Evolutionary conservation across 2,113 vertebrate species (phyloP).

Genomic region (Antechinus flavipes): DNA sequence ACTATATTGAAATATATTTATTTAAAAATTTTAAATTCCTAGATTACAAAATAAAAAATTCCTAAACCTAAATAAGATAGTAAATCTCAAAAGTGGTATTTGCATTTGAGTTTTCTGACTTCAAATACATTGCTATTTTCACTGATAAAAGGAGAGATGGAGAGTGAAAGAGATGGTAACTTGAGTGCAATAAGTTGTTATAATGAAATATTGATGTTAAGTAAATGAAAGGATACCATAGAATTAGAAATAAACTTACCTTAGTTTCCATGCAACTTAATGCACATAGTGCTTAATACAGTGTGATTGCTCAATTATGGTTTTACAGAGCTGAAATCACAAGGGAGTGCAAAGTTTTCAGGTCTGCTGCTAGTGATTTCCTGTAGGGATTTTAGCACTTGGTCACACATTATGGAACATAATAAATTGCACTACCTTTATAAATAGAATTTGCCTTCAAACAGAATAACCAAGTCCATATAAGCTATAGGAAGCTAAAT

Average conservation of each 20-base stretch:
- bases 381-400: slow-evolving; percentile 81
- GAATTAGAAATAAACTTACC: slow-evolving; percentile 14
- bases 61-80: neutral
- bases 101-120: neutral
- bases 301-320: slow-evolving; percentile 75
- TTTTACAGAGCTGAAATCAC: slow-evolving; percentile 75
- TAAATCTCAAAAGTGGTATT: neutral
- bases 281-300: slow-evolving; percentile 66
- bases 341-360: slow-evolving; percentile 75
- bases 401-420: slow-evolving; percentile 71
- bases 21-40: neutral
- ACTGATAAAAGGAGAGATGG: neutral
- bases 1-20: neutral
- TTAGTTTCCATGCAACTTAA: slow-evolving; percentile 58
- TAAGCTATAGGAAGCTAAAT: neutral
- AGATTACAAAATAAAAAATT: neutral
- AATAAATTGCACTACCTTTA: slow-evolving; percentile 73
- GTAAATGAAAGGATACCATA: neutral
- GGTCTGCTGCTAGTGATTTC: slow-evolving; percentile 73
- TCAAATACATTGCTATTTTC: neutral
- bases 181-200: neutral
- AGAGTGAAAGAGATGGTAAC: neutral
- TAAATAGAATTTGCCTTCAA: slow-evolving; percentile 73
- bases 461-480: slow-evolving; percentile 63
- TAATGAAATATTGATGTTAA: neutral